Evolutionary conservation across 2,888 invertebrate species (phyloP).

Genomic region (Polydrusus pterygomalis): DNA sequence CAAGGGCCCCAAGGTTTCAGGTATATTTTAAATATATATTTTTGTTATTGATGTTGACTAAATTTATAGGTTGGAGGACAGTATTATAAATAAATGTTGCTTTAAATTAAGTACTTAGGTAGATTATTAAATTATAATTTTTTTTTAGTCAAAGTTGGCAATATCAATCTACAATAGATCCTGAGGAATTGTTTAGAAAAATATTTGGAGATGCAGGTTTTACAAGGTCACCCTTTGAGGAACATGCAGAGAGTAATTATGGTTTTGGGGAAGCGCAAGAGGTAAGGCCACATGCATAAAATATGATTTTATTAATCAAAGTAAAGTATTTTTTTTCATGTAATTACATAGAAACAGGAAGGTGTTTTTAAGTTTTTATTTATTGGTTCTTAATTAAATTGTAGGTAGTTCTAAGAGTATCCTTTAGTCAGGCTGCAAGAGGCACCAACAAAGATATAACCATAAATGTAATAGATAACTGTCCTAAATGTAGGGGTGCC

Average conservation of each 20-base stretch:
- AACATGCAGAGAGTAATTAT: conserved; percentile 91
- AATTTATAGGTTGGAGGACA: too few species aligned
- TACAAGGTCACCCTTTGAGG: conserved; percentile 77
- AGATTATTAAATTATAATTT: too few species aligned
- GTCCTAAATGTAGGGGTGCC: conserved; percentile 90
- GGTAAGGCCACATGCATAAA: conserved; percentile 72
- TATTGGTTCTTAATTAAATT: conserved; percentile 47
- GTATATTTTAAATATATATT: not conserved
- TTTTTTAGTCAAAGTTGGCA: conserved; percentile 79
- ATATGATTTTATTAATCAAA: not conserved
- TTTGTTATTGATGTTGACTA: not conserved
- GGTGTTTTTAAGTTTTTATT: not conserved
- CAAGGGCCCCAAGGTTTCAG: conserved; percentile 78
- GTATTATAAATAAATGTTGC: too few species aligned
- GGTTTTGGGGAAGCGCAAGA: conserved; percentile 95
- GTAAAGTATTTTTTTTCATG: too few species aligned
- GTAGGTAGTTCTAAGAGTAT: conserved; percentile 89
- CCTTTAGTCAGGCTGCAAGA: conserved; percentile 95
- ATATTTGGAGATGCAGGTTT: conserved; percentile 94
- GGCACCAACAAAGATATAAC: conserved; percentile 96
- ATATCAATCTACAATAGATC: conserved; percentile 92
- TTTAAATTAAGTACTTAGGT: too few species aligned
- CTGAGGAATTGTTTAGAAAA: conserved; percentile 96
- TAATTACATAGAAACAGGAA: too few species aligned
- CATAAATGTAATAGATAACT: conserved; percentile 94